These are phyloP conservation scores for Lasioglossum figueresi DNA, from an alignment of 2,888 invertebrate genomes.

Conservation along the genomic window DNA sequence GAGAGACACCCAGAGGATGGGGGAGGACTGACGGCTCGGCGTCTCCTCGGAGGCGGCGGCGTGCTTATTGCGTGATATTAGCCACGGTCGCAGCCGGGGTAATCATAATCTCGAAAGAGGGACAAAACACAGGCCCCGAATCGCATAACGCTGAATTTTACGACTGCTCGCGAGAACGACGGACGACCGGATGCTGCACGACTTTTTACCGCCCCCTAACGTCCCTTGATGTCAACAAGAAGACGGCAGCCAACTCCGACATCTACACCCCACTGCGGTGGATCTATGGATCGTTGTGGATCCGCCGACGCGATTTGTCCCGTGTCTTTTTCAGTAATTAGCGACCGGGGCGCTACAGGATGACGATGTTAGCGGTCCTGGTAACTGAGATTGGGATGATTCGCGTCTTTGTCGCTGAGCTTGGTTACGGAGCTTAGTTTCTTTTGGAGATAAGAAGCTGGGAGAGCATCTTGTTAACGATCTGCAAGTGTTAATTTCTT, in stretches of 20 bases:
- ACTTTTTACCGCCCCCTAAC: conserved; percentile 74
- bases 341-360: background rate
- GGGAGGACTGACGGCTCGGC: conserved; percentile 38
- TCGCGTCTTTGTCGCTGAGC: background rate
- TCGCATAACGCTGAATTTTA: conserved; percentile 79
- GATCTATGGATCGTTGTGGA: background rate
- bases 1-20: conserved; percentile 24
- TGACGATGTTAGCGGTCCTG: background rate
- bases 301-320: conserved; percentile 9
- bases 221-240: conserved; percentile 62
- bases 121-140: conserved; percentile 80
- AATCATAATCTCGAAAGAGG: conserved; percentile 80
- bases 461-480: background rate
- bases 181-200: conserved; percentile 76
- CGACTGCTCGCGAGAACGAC: conserved; percentile 73
- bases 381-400: background rate
- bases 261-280: conserved; percentile 38
- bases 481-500: background rate
- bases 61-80: conserved; percentile 81
- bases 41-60: conserved; percentile 65
- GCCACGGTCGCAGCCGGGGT: conserved; percentile 79
- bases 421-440: background rate
- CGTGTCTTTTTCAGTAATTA: conserved; percentile 15
- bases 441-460: background rate
- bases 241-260: conserved; percentile 23